Base-by-base conservation (phyloP, 2,797 vertebrate genomes). In the Catamblyrhynchus diadema region DNA sequence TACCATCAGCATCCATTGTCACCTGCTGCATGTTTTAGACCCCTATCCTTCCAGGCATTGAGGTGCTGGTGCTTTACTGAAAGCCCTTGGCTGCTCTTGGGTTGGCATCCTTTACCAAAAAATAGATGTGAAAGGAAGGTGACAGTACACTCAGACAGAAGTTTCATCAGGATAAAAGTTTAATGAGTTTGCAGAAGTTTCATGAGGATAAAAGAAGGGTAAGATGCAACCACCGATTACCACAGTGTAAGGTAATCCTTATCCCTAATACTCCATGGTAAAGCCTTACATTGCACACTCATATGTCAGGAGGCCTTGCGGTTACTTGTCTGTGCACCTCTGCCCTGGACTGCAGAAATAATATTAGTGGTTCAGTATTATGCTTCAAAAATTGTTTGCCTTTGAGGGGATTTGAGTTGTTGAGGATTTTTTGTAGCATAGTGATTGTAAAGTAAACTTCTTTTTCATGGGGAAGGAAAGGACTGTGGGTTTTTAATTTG, bases 1-100 rank as follows among this genome's bases (percentile, higher is more conserved):
- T 72, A 4, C n/a, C 11, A 3, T 45, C 44, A 70, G 23, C 3
- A 5, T 82, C 44, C 23, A 9, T 27, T 39, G 24, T n/a, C 66
- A 67, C n/a, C 48, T 87, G n/a, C 57, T 54, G 20, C n/a, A n/a
- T 1, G 0, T 47, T 90, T 51, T 32, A 80, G 54, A 69, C 9
- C 10, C 1, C 0, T 1, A 1, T 88, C 32, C 33, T 65, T 65
- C 18, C 32, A 61, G 56, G 39, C 28, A 37, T 0, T 33, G 27
- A 65, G 32, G 5, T 72, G 28, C 59, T 90, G 59, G 22, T 64
- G 1, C 33, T 57, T 81, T 12, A 27, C 25, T 61, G 20, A 48
- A 74, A 71, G 11, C 33, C 12, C 14, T 60, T 37, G 16, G 23
- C 33, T 87, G 42, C 42, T 2, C 0, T 45, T 47, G 8, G 5